Evolutionary conservation across 2,888 invertebrate genomes (phyloP), one percentile per base, ranked within the genome.

Genomic region (Drosophila phalerata): DNA sequence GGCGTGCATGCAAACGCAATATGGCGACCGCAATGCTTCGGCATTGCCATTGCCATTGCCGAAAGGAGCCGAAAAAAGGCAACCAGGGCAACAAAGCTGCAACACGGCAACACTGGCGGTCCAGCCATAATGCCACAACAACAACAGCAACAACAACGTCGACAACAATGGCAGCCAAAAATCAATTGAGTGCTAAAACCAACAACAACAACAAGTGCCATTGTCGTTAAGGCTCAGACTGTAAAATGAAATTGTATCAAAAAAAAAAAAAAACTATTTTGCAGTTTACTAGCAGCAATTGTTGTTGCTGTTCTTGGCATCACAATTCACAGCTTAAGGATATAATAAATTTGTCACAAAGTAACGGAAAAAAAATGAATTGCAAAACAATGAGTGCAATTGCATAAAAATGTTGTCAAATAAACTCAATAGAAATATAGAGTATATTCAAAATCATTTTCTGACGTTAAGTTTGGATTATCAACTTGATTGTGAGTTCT

Each of bases 11-110:
- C 90, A 90, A 84, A 87, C 85, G 91, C 91, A 90, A 90, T 91
- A 91, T 90, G 90, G 90, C 90, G 89, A 90, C 90, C 90, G 91
- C 90, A 90, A 90, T 89, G 86, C 85, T 71, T 69, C 73, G 71
- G 71, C 74, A 63, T 73, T 62, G 64, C 55, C 64, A 69, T 55
- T 42, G 52, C 25, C 42, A 28, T 10, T 17, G 32, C 42, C 32
- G 19, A 30, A 64, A 48, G 52, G 61, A 57, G 45, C 52, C 52
- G 48, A 65, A 62, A 56, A 61, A 68, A 77, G 51, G 52, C 17
- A 56, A 56, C 19, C 70, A 67, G 45, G 45, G 67, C 65, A 57
- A 55, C 58, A 62, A 28, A 8, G 28, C 28, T 48, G 42, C 56
- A 56, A 42, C 72, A 64, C 53, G 57, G 47, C 67, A 69, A 48